Base-by-base conservation (phyloP, 1,140 invertebrate genomes). In the Drosophila kepulauana region DNA sequence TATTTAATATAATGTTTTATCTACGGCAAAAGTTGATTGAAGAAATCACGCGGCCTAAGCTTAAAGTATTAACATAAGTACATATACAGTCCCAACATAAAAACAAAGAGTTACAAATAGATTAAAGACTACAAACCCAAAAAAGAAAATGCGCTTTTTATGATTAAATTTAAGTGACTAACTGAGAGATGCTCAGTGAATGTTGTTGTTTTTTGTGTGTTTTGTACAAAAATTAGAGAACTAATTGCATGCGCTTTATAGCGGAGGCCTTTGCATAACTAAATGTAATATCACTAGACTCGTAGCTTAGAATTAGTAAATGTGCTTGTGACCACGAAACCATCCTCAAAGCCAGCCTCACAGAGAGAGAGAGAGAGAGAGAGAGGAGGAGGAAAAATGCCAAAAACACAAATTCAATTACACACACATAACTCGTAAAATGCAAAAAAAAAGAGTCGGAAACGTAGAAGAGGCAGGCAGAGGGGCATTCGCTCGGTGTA, bases 251-350 rank as follows among this genome's bases (percentile, higher is more conserved):
- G 76, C 59, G 64, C 65, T 57, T 58, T 62, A 78, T 45, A 10
- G 51, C 33, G 64, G 11, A 33, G 49, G 56, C 48, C 59, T 74
- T 57, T 68, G 35, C 82, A 69, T 81, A 91, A 91, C 81, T 91
- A 91, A 91, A 91, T 70, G 74, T 91, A 91, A 91, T 91, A 91
- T 91, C 88, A 91, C 88, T 91, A 91, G 88, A 91, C 75, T 88
- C 76, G 73, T 87, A 88, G 82, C 82, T 87, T 87, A 87, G 75
- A 80, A 74, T 80, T 80, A 84, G 66, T 88, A 78, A 38, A 38
- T 57, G 54, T 57, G 35, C 35, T 25, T 20, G 54, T 41, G 54
- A 57, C 54, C 54, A 57, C 54, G 51, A 57, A 57, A 57, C 15
- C 33, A 57, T 41, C 15, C 35, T 38, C 35, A 57, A 20, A 57